These are phyloP conservation scores for Manis javanica DNA, from an alignment of 2,797 vertebrate species.

Conservation along the genomic window DNA sequence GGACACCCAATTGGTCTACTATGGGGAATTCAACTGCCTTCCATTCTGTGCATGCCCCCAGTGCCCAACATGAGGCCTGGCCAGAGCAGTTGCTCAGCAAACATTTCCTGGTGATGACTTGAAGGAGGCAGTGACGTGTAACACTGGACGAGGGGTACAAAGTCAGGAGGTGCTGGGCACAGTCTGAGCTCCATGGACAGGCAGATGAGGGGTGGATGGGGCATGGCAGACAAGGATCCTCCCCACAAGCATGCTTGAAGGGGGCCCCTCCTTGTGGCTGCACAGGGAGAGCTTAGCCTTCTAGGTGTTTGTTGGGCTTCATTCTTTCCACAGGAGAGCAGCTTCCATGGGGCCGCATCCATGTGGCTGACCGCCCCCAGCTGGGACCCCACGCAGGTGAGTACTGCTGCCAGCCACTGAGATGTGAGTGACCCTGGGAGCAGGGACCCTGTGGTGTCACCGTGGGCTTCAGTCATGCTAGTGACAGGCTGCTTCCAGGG, in stretches of 20 bases:
- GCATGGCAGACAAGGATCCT: neutral
- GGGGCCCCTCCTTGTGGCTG: neutral
- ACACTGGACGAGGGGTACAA: accelerated
- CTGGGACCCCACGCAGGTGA: neutral
- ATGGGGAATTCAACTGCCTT: neutral
- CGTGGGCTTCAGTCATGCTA: accelerated
- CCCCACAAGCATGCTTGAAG: neutral
- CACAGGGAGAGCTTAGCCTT: neutral
- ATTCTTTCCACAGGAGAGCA: neutral
- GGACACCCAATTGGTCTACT: neutral
- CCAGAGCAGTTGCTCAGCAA: neutral
- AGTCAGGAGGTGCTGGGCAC: neutral
- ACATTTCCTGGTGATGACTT: neutral
- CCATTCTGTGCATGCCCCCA: neutral
- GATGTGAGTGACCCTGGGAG: neutral
- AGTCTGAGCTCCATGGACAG: neutral
- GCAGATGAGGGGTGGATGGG: accelerated
- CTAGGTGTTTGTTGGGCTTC: neutral
- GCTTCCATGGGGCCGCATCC: neutral
- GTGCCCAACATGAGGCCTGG: neutral
- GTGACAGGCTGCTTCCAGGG: neutral
- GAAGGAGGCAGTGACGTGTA: neutral
- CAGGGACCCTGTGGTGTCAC: neutral
- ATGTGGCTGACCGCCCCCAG: neutral
- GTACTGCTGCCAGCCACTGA: neutral